These are phyloP conservation scores for Sericinus montela DNA, from an alignment of 2,888 invertebrate genomes.

Conservation along the genomic window DNA sequence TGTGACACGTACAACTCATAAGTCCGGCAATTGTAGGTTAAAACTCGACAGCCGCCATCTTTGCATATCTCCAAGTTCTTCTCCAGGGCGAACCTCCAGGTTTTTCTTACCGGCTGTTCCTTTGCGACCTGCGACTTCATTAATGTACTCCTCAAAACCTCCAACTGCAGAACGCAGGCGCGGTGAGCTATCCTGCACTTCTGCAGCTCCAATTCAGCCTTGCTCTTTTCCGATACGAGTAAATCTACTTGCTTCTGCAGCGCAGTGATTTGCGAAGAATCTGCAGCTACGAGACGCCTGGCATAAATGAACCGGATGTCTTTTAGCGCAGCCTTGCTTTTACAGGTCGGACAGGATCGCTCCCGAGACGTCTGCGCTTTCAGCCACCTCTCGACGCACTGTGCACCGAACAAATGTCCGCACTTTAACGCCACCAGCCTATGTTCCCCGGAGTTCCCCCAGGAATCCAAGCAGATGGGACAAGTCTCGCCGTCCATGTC, in stretches of 20 bases:
- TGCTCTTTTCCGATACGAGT: slow-evolving; percentile 77
- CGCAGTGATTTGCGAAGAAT: slow-evolving; percentile 86
- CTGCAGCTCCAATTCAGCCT: slow-evolving; percentile 81
- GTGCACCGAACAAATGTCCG: slow-evolving; percentile 94
- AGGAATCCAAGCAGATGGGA: slow-evolving; percentile 92
- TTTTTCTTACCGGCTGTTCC: slow-evolving; percentile 38
- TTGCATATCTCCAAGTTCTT: slow-evolving; percentile 83
- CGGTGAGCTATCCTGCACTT: slow-evolving; percentile 54
- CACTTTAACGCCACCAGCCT: slow-evolving; percentile 92
- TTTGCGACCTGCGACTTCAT: slow-evolving; percentile 48
- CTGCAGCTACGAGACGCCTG: slow-evolving; percentile 85
- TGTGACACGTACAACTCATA: slow-evolving; percentile 87
- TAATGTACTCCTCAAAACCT: slow-evolving; percentile 45
- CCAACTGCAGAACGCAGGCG: slow-evolving; percentile 47
- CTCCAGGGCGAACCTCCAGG: slow-evolving; percentile 77
- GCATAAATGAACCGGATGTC: slow-evolving; percentile 91
- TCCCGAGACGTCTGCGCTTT: slow-evolving; percentile 70
- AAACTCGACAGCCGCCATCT: slow-evolving; percentile 88
- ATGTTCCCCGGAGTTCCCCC: slow-evolving; percentile 93
- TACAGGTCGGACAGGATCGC: slow-evolving; percentile 93
- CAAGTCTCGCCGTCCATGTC: slow-evolving; percentile 87
- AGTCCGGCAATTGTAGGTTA: slow-evolving; percentile 83
- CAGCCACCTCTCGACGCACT: slow-evolving; percentile 89
- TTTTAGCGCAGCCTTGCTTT: slow-evolving; percentile 82
- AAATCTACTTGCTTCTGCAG: slow-evolving; percentile 81